A percentile compares a stretch with the other conserved stretches of the same genome.
Conservation (phyloP, 2,888 invertebrate genomes). For the Cheilosia vulpina region DNA sequence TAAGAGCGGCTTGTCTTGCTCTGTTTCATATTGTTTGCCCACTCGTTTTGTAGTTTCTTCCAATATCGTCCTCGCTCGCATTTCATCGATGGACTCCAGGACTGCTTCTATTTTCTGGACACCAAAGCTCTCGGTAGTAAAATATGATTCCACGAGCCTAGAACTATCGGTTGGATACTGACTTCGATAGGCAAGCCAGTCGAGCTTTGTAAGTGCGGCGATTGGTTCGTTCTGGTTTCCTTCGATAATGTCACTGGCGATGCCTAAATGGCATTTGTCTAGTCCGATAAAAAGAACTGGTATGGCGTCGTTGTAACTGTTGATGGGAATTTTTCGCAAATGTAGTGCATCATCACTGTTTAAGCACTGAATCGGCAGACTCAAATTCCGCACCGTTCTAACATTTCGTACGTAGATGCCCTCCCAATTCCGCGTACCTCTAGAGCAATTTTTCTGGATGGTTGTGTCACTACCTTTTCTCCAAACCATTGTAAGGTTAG, state of each 20-base stretch:
- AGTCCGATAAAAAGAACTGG: conserved; percentile 23
- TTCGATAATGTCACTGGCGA: not conserved
- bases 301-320: not conserved
- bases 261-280: conserved; percentile 26
- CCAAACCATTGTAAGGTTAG: conserved; percentile 71
- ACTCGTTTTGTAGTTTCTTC: not conserved
- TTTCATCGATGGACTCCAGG: conserved; percentile 29
- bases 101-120: not conserved
- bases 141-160: conserved; percentile 50
- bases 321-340: not conserved
- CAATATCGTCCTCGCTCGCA: not conserved
- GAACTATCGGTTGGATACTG: conserved; percentile 7
- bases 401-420: conserved; percentile 32
- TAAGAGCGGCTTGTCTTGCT: not conserved
- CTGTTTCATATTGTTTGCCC: conserved; percentile 1
- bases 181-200: conserved; percentile 45
- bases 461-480: conserved; percentile 44
- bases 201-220: conserved; percentile 29
- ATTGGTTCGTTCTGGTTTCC: not conserved
- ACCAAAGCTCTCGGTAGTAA: conserved; percentile 54
- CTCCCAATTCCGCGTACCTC: conserved; percentile 1
- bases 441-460: conserved; percentile 7
- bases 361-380: conserved; percentile 26
- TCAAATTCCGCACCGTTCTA: conserved; percentile 38
- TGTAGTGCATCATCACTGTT: not conserved